A percentile compares a stretch with the other conserved stretches of the same genome.
Conservation (phyloP, 2,797 vertebrate species). For the Tapera naevia region DNA sequence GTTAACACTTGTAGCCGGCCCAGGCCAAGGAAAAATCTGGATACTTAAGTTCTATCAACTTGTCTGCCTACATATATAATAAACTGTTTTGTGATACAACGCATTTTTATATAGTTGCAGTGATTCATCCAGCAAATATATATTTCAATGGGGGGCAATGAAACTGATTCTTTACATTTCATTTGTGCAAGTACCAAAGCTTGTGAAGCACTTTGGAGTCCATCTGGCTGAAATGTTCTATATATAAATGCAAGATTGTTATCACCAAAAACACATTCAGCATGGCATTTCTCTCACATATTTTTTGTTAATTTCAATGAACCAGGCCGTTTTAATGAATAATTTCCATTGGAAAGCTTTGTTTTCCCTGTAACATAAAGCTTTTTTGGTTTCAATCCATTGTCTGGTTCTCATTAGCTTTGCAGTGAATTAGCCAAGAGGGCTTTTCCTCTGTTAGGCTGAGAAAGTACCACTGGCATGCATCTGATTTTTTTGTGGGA, state of each 20-base stretch:
- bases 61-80: not conserved
- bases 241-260: slow-evolving; percentile 70
- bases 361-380: slow-evolving; percentile 74
- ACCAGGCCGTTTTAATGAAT: slow-evolving; percentile 75
- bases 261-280: slow-evolving; percentile 73
- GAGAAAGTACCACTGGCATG: slow-evolving; percentile 55
- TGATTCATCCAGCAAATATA: slow-evolving; percentile 17
- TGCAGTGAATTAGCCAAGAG: slow-evolving; percentile 71
- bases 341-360: slow-evolving; percentile 77
- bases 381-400: slow-evolving; percentile 69
- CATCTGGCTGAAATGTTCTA: slow-evolving; percentile 69
- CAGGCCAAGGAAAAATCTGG: not conserved
- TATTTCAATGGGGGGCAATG: slow-evolving; percentile 27
- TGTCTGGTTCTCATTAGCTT: slow-evolving; percentile 78
- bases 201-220: slow-evolving; percentile 59
- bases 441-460: slow-evolving; percentile 68
- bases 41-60: not conserved
- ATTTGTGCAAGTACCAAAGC: slow-evolving; percentile 44
- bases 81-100: not conserved
- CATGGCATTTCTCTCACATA: slow-evolving; percentile 74
- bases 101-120: not conserved
- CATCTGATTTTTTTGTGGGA: slow-evolving; percentile 52
- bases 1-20: not conserved
- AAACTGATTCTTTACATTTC: slow-evolving; percentile 59
- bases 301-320: slow-evolving; percentile 77